A percentile compares a stretch with the other conserved stretches of the same genome.
These are phyloP conservation scores for Podarcis cretensis DNA, from an alignment of 2,113 vertebrate species.

Conservation along the genomic window DNA sequence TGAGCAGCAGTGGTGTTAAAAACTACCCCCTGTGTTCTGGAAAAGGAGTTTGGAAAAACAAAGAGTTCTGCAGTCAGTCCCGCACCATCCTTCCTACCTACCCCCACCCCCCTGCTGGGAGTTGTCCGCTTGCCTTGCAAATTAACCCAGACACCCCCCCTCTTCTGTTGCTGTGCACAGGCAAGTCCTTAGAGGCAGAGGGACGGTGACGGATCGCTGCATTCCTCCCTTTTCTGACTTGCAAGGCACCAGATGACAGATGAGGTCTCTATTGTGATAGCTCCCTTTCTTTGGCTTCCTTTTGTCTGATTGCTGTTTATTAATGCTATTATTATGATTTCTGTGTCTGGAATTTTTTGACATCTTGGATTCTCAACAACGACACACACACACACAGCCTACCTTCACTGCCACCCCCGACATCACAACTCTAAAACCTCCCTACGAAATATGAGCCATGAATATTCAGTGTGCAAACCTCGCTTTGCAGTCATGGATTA, in stretches of 20 bases:
- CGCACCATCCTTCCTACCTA: not conserved
- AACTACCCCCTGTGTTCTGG: not conserved
- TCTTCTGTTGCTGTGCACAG: rapidly evolving
- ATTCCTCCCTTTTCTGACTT: not conserved
- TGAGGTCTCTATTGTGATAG: constrained; percentile 54
- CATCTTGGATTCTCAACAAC: constrained; percentile 20
- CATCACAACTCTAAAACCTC: not conserved
- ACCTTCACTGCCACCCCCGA: too few species aligned
- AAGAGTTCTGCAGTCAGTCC: not conserved
- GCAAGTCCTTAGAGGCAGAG: not conserved
- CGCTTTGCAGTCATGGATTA: constrained; percentile 79
- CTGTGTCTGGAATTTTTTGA: constrained; percentile 43
- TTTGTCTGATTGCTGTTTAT: not conserved
- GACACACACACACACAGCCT: not conserved
- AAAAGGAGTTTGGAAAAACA: not conserved
- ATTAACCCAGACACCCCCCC: constrained; percentile 10
- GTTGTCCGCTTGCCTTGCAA: not conserved
- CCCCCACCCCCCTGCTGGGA: not conserved
- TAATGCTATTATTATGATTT: not conserved
- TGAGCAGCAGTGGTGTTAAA: constrained; percentile 4
- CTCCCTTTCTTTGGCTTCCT: constrained; percentile 36
- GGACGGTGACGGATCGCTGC: not conserved
- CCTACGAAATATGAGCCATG: constrained; percentile 66
- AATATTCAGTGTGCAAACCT: constrained; percentile 74
- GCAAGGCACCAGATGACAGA: constrained; percentile 38